Evolutionary conservation across 2,113 vertebrate species (phyloP), one percentile per base, ranked within the genome.

Genomic region (Dasyornis broadbenti): DNA sequence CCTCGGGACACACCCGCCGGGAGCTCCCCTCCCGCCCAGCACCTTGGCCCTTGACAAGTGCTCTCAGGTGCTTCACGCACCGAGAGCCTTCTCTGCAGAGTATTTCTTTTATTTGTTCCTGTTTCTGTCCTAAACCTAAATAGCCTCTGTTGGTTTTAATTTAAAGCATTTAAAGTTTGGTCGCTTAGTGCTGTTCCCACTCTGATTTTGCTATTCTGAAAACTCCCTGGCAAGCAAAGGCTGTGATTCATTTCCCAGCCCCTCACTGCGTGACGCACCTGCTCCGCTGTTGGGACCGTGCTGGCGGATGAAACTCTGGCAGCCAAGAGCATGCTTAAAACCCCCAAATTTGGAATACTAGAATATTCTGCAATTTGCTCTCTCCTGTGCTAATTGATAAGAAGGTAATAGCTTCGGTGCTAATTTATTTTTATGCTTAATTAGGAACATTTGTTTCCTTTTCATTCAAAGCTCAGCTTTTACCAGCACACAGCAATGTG

Each of bases 291-390:
- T 35, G 42, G 82, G 10, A 35, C 35, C 19, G 1, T 6, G 9
- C 39, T 9, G 30, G 27, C 0, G 1, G 37, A n/a, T 16, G 37
- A 26, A 35, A 35, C 27, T 33, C 68, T 27, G 14, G 16, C 69
- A 90, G 56, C 12, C 39, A 80, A 10, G 8, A 14, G 13, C 75
- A 49, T 2, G 5, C 3, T 39, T 27, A 60, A 35, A 49, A 49
- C 44, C 35, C 20, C 18, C 1, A 18, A 13, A 35, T 0, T 1
- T 1, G 0, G 13, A 77, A 17, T 19, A 37, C 5, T 28, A 52
- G 23, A 44, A 63, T 52, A 56, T 47, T 39, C 11, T 49, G 35
- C 42, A 26, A 13, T 71, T 44, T 49, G 3, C 24, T 53, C 17
- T 79, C 54, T 56, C 52, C 21, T 19, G 12, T 42, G 37, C 30